Evolutionary conservation across 2,797 vertebrate species (phyloP), one percentile per base, ranked within the genome.

Genomic region (Macroramphosus scolopax): DNA sequence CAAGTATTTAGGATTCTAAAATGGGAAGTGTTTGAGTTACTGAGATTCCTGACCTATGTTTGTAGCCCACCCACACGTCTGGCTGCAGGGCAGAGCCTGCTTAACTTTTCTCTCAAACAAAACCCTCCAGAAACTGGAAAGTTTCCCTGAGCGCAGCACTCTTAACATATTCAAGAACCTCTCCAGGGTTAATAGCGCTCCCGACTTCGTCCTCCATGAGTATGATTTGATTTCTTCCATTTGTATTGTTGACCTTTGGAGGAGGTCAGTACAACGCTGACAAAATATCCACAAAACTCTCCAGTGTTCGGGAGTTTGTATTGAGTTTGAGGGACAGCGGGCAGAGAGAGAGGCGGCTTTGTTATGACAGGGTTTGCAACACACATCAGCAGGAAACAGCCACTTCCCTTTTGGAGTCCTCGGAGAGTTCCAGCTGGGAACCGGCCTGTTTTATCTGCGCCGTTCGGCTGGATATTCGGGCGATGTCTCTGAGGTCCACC

Each of bases 301-400:
- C n/a, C 4, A 1, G 31, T 12, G 17, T 49, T 41, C 1, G n/a
- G 38, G 35, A 33, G 62, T 39, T 60, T 20, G 49, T 49, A 62
- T 47, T 43, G 44, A 33, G 57, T 74, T 68, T 61, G 42, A 55
- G 43, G 58, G 60, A 45, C 71, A 61, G 63, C 32, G 60, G 72
- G 48, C 70, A 68, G 58, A 31, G 52, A 53, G 51, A 52, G 68
- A 61, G 61, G 52, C 7, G 2, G 20, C 39, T 76, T 76, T 80
- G 74, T 80, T 77, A 44, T 73, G 62, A 78, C 72, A 76, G 49
- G 22, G 35, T 81, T 68, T 52, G 61, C 38, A 37, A 55, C 60
- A 43, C 69, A 68, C 68, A 89, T 85, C 82, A 81, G 80, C 78
- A 89, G 87, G 88, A 89, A 88, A 76, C 84, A 83, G 85, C 75